These are phyloP conservation scores for Cyprinodon tularosa DNA, from an alignment of 2,113 vertebrate species.

Conservation along the genomic window DNA sequence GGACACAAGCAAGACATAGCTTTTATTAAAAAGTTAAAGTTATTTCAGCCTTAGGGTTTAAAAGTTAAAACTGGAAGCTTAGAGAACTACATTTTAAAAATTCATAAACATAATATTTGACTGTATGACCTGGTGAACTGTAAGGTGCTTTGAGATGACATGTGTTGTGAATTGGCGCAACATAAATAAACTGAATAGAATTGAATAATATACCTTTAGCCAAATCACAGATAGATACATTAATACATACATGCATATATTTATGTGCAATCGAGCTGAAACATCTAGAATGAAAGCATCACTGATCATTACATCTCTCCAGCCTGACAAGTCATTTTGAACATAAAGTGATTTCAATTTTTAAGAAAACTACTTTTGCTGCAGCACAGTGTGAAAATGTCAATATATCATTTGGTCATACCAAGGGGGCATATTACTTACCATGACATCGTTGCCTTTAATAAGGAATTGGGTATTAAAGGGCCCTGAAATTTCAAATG, in stretches of 20 bases:
- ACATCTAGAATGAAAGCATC: slow-evolving; percentile 16
- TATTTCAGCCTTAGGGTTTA: no score
- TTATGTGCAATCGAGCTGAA: not conserved
- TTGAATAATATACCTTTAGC: not conserved
- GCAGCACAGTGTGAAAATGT: slow-evolving; percentile 46
- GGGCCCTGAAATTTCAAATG: slow-evolving; percentile 93
- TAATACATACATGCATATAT: not conserved
- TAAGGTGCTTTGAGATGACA: no score
- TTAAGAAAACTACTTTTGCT: slow-evolving; percentile 25
- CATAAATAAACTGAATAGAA: no score
- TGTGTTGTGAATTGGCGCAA: no score
- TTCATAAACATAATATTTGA: not conserved
- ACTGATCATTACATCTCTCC: slow-evolving; percentile 27
- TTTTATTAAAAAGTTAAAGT: not conserved
- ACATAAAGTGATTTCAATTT: slow-evolving; percentile 34
- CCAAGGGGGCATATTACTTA: slow-evolving; percentile 75
- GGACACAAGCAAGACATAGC: not conserved
- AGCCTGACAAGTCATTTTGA: slow-evolving; percentile 18
- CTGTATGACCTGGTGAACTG: no score
- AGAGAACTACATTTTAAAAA: not conserved
- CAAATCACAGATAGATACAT: not conserved
- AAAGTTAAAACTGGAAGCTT: not conserved
- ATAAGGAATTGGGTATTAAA: slow-evolving; percentile 97
- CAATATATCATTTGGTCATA: slow-evolving; percentile 37
- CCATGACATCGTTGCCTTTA: slow-evolving; percentile 92